phyloP scores from a whole-genome alignment of 2,113 vertebrate genomes.

The Pseudopodoces humilis region DNA sequence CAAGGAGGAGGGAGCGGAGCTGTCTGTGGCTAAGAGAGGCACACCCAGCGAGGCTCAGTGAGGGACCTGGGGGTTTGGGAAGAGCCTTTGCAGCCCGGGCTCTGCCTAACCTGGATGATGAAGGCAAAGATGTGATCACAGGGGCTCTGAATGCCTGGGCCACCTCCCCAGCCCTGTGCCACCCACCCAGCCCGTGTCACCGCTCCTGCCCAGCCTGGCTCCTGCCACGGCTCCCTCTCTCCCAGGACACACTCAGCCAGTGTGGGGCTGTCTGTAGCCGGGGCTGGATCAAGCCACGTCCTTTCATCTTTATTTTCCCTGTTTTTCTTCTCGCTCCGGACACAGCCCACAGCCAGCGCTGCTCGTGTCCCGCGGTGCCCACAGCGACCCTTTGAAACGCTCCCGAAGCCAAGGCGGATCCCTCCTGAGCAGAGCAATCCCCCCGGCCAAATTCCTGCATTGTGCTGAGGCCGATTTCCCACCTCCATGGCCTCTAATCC shows the following conservation, averaged over 20 bases:
- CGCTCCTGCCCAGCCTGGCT: not conserved
- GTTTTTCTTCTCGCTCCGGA: not conserved
- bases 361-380: fast-evolving
- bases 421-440: not conserved
- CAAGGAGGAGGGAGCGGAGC: not conserved
- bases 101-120: not conserved
- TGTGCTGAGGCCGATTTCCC: not conserved
- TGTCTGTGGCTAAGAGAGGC: not conserved
- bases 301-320: not conserved
- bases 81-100: not conserved
- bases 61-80: not conserved
- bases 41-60: not conserved
- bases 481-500: constrained; percentile 1
- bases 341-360: not conserved
- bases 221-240: not conserved
- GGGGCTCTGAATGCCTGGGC: not conserved
- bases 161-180: too few relatives aligned
- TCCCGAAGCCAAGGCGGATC: not conserved
- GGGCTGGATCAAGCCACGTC: not conserved
- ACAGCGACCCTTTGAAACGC: not conserved
- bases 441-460: not conserved
- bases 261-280: not conserved
- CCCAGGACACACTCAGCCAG: not conserved
- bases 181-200: not conserved
- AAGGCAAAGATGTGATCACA: not conserved